Base-by-base conservation (phyloP, 2,113 vertebrate genomes). In the Phaethornis superciliosus region DNA sequence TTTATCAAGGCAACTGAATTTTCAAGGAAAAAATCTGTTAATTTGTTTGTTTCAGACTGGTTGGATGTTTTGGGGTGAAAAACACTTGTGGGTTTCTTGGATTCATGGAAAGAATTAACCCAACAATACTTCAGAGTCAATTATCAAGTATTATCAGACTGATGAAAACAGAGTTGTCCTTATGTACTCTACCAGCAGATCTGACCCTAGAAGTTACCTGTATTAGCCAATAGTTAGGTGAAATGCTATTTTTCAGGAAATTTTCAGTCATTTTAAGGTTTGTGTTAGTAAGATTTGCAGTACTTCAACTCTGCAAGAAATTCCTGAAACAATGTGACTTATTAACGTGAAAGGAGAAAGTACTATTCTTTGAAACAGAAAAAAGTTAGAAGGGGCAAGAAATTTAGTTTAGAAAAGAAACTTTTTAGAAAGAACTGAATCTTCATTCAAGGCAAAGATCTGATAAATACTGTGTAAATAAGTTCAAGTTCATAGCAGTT, bases 401-500 rank as follows among this genome's bases (percentile, higher is more conserved):
- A 63, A 80, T 51, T 70, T 58, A 85, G 65, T 69, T 79, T 46
- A 87, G 30, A 24, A 83, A 65, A 69, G 11, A 47, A 55, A 90
- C 30, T 6, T 52, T 77, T 58, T 59, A 13, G 44, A 72, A 17
- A n/a, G 32, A 70, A 74, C 37, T 42, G 51, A 89, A 88, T 88
- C 8, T 51, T 58, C 42, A 40, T 76, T 78, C n/a, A 70, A 49
- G 69, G 35, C 58, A 81, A 88, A 89, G 70, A 82, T 93, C 72
- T 72, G 74, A 94, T 91, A 94, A 94, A 95, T 83, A 94, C 9
- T 83, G 87, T 96, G n/a, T 42, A 88, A 88, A 37, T 85, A 89
- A 77, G 17, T 96, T 96, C 90, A 94, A 85, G 90, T 95, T 95
- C 85, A 63, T 68, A 79, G 63, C 89, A 95, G 94, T 94, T 93